A percentile compares a stretch with the other conserved stretches of the same genome.
Conservation (phyloP, 1,140 invertebrate species). For the Mylabris phalerata region DNA sequence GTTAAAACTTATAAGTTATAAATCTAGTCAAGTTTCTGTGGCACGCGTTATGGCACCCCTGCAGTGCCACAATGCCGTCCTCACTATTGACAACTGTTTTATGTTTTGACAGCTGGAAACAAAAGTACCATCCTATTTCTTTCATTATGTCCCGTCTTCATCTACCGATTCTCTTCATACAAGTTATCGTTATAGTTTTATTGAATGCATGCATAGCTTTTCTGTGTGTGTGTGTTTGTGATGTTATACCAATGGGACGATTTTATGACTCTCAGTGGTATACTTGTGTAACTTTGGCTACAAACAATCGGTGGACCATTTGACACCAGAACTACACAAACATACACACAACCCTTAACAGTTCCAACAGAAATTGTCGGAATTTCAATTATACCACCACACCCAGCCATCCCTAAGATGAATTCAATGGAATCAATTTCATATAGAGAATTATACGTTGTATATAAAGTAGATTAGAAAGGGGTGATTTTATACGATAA, state of each 20-base stretch:
- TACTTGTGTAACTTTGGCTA: constrained; percentile 20
- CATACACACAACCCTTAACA: not conserved
- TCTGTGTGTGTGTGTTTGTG: too few relatives aligned
- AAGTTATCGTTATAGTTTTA: constrained; percentile 19
- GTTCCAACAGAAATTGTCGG: not conserved
- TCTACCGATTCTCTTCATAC: constrained; percentile 6
- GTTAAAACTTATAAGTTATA: constrained; percentile 11
- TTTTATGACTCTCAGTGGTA: constrained; percentile 19
- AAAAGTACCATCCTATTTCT: constrained; percentile 26
- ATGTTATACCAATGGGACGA: not conserved
- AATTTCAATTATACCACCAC: not conserved
- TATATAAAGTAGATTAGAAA: constrained; percentile 5
- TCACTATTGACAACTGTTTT: constrained; percentile 29
- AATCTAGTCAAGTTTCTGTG: constrained; percentile 24
- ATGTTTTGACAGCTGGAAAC: constrained; percentile 30
- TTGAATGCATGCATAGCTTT: constrained; percentile 2
- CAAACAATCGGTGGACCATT: constrained; percentile 5
- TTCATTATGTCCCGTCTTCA: constrained; percentile 21
- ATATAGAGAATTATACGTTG: not conserved
- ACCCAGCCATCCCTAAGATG: not conserved
- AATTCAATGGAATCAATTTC: not conserved
- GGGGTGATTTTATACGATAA: not conserved
- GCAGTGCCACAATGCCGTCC: constrained; percentile 16
- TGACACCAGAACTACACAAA: not conserved
- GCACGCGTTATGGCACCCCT: constrained; percentile 28